A percentile compares a stretch with the other conserved stretches of the same genome.
Conservation (phyloP, 2,888 invertebrate species). For the Monoplex corrugatus region DNA sequence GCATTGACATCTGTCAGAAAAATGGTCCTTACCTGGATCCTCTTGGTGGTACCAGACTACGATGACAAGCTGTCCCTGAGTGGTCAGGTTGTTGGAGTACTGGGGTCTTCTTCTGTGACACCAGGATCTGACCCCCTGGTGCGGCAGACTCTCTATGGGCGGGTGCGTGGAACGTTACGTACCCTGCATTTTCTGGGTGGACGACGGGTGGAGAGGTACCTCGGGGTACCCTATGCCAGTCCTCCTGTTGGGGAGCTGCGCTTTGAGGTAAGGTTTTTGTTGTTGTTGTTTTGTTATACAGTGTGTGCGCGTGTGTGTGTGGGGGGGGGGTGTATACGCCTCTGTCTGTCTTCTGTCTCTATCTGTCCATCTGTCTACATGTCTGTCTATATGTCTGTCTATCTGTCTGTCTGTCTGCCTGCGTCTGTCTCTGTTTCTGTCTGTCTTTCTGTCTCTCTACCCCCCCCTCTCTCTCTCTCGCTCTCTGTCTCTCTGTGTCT, state of each 20-base stretch:
- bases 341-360: neutral
- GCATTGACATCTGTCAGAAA: neutral
- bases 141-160: slow-evolving; percentile 66
- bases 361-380: neutral
- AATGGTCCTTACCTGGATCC: neutral
- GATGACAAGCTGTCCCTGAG: neutral
- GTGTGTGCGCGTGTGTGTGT: neutral
- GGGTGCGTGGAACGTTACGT: slow-evolving; percentile 62
- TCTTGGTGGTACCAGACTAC: neutral
- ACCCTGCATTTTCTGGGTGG: slow-evolving; percentile 55
- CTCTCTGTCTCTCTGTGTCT: no score
- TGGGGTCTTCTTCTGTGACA: neutral
- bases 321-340: no score
- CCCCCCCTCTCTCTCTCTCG: no score
- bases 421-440: no score
- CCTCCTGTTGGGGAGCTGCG: slow-evolving; percentile 68
- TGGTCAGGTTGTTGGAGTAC: neutral
- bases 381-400: neutral
- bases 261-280: slow-evolving; percentile 63
- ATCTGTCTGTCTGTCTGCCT: no score
- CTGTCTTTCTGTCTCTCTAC: no score
- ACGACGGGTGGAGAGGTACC: slow-evolving; percentile 62
- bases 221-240: slow-evolving; percentile 71
- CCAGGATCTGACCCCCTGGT: slow-evolving; percentile 29
- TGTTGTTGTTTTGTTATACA: neutral